Conservation (phyloP, 2,888 invertebrate genomes). For the Sarcophaga rosellei region DNA sequence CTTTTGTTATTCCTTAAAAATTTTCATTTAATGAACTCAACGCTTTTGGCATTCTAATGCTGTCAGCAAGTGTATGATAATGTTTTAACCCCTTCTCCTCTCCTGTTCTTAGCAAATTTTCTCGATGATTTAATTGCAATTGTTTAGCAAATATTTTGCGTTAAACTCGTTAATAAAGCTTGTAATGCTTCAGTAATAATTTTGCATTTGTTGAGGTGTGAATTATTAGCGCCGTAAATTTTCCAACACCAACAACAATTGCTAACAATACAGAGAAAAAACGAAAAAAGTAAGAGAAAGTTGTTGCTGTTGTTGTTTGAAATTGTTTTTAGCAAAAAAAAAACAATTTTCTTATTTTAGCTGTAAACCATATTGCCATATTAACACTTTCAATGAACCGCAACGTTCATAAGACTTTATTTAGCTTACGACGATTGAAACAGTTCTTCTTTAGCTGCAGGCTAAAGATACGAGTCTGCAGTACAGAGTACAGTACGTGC, state of each 20-base stretch:
- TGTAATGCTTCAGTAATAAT: slow-evolving; percentile 5
- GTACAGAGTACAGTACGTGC: slow-evolving; percentile 47
- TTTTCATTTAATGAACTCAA: background rate
- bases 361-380: slow-evolving; percentile 61
- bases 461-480: slow-evolving; percentile 32
- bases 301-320: slow-evolving; percentile 17
- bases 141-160: slow-evolving; percentile 62
- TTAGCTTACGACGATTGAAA: background rate
- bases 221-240: slow-evolving; percentile 64
- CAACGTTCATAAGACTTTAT: slow-evolving; percentile 32
- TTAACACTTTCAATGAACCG: slow-evolving; percentile 57
- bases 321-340: slow-evolving; percentile 49
- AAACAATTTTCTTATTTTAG: slow-evolving; percentile 28
- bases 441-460: slow-evolving; percentile 10
- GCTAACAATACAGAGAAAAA: background rate
- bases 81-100: background rate
- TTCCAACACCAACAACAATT: slow-evolving; percentile 48
- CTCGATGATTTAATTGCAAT: slow-evolving; percentile 58
- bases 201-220: slow-evolving; percentile 66
- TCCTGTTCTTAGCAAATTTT: background rate
- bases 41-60: background rate
- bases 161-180: background rate
- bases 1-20: too few species aligned
- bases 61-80: background rate
- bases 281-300: slow-evolving; percentile 2